phyloP scores from a whole-genome alignment of 2,797 vertebrate species.

The Nasua narica region DNA sequence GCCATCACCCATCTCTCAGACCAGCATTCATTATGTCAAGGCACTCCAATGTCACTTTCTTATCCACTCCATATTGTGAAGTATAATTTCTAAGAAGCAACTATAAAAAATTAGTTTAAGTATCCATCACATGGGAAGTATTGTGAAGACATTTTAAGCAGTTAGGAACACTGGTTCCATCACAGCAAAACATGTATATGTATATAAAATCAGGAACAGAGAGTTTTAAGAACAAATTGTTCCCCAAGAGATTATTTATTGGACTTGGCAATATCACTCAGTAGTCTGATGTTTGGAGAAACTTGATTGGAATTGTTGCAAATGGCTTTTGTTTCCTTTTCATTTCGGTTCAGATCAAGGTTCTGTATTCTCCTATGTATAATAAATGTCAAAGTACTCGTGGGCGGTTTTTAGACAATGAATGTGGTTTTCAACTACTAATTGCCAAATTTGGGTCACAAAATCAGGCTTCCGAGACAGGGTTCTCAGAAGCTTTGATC shows the following conservation, averaged over 20 bases:
- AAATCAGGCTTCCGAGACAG: slow-evolving; percentile 69
- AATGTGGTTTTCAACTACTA: slow-evolving; percentile 74
- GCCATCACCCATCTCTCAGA: background rate
- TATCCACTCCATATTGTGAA: background rate
- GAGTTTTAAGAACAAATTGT: slow-evolving; percentile 42
- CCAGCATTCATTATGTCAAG: background rate
- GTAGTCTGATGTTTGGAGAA: slow-evolving; percentile 69
- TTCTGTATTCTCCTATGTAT: slow-evolving; percentile 78
- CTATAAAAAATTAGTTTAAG: background rate
- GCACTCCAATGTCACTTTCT: background rate
- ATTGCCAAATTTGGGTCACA: slow-evolving; percentile 78
- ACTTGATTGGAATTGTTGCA: slow-evolving; percentile 72
- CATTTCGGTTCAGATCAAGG: slow-evolving; percentile 75
- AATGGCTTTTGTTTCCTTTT: slow-evolving; percentile 74
- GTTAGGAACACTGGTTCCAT: background rate
- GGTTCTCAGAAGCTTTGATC: slow-evolving; percentile 66
- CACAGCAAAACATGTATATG: background rate
- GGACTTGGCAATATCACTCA: slow-evolving; percentile 62
- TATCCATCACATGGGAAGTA: background rate
- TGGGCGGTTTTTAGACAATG: slow-evolving; percentile 78
- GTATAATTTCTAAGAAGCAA: background rate
- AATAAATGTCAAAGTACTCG: slow-evolving; percentile 79
- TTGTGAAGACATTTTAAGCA: background rate
- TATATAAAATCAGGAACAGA: background rate
- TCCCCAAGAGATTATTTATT: slow-evolving; percentile 70